A percentile compares a stretch with the other conserved stretches of the same genome.
phyloP scores from a whole-genome alignment of 64 coral and sea anemone genomes.

The Astreopora myriophthalma region DNA sequence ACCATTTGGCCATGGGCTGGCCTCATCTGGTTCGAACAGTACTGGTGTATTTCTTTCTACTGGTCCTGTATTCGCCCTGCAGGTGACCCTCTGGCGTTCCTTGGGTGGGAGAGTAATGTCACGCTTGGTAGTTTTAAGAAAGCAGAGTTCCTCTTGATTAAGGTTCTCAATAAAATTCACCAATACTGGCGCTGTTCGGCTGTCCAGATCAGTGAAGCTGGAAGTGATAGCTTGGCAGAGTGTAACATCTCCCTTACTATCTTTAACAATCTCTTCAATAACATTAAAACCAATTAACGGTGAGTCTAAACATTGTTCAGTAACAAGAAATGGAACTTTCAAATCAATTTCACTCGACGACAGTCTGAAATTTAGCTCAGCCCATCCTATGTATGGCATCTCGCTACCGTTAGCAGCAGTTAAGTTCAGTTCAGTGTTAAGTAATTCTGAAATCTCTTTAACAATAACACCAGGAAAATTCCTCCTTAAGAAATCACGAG shows the following conservation, averaged over 20 bases:
- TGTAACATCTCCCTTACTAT: not conserved
- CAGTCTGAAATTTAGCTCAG: slow-evolving; percentile 22
- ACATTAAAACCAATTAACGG: not conserved
- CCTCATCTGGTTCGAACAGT: slow-evolving; percentile 33
- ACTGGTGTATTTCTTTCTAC: not conserved
- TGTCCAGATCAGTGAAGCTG: not conserved
- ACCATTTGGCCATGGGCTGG: not conserved
- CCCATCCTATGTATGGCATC: slow-evolving; percentile 35
- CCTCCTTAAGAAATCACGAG: not conserved
- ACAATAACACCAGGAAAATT: slow-evolving; percentile 6
- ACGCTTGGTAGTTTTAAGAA: not conserved
- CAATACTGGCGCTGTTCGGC: not conserved
- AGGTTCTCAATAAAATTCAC: not conserved
- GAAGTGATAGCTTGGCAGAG: not conserved
- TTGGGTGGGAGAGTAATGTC: not conserved
- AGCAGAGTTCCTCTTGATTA: not conserved
- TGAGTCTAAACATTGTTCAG: not conserved
- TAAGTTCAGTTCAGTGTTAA: slow-evolving; percentile 11
- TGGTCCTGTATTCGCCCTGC: not conserved
- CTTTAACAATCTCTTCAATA: not conserved
- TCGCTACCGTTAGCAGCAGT: slow-evolving; percentile 49
- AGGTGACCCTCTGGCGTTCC: not conserved
- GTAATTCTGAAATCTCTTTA: slow-evolving; percentile 18
- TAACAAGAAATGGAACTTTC: not conserved
- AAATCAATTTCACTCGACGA: not conserved